Evolutionary conservation across 2,888 invertebrate species (phyloP).

Genomic region (Octonoba sinensis): DNA sequence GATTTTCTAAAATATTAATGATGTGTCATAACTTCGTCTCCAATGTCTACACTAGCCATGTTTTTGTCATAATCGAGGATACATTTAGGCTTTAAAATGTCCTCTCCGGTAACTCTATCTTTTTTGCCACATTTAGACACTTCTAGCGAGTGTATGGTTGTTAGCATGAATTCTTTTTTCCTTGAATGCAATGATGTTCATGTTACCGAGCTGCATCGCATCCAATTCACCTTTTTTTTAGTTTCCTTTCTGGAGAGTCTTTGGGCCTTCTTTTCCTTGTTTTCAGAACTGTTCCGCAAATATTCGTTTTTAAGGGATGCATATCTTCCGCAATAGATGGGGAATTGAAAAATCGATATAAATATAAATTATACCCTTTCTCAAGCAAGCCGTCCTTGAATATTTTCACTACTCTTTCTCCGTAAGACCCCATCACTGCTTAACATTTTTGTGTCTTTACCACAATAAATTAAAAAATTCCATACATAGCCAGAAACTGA

Average conservation of each 20-base stretch:
- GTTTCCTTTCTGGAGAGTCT: too few relatives aligned
- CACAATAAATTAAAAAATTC: not conserved
- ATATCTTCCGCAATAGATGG: too few relatives aligned
- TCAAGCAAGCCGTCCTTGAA: not conserved
- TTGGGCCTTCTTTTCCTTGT: constrained; percentile 1
- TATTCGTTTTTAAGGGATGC: too few relatives aligned
- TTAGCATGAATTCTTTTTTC: constrained; percentile 4
- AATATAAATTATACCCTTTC: too few relatives aligned
- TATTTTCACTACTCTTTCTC: constrained; percentile 7
- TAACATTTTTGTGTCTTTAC: not conserved
- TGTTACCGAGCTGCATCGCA: too few relatives aligned
- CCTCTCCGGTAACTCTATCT: constrained; percentile 1
- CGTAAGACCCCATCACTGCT: not conserved
- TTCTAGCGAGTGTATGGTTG: not conserved
- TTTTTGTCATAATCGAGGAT: constrained; percentile 6
- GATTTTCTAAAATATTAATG: not conserved
- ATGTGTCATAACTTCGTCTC: constrained; percentile 9
- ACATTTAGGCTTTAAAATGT: constrained; percentile 6
- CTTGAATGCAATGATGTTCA: not conserved
- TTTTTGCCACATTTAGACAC: not conserved
- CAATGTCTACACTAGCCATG: not conserved
- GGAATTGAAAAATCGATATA: too few relatives aligned
- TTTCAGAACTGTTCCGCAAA: too few relatives aligned
- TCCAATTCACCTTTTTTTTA: too few relatives aligned
- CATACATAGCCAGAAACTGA: constrained; percentile 7